Base-by-base conservation (phyloP, 2,797 vertebrate genomes). In the Gymnodraco acuticeps region DNA sequence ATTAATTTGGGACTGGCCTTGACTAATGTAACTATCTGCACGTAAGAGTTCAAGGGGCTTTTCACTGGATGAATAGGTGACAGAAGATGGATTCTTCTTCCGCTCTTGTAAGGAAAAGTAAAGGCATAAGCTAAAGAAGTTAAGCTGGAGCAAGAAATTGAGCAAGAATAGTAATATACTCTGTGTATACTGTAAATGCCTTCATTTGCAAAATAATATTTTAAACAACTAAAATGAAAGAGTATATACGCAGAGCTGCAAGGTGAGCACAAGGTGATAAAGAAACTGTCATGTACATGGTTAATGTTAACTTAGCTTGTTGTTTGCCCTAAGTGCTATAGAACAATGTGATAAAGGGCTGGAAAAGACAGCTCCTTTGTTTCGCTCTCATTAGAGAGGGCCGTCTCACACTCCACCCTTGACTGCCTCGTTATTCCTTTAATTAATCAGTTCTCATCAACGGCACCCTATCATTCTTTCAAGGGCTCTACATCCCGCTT, bases 361-460 rank as follows among this genome's bases (percentile, higher is more conserved):
- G 79, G 70, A 82, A 91, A 93, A 85, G 92, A 90, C 88, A 90
- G 91, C 82, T 92, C 90, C 90, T 93, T 92, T 95, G 92, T 94
- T 93, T 93, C 92, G 87, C 86, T 87, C 90, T 95, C 93, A 95
- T 95, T 95, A 95, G 91, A 91, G 85, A 86, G 90, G 85, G 89
- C 89, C 77, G 83, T 89, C 88, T 92, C 91, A 88, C 91, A 93
- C 88, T 91, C 89, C 91, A 92, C 89, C 91, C 91, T 92, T 90
- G 88, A 94, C 92, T 92, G 91, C 87, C 93, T 94, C 90, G 89
- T 95, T 94, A 94, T 94, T 94, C 92, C 92, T 93, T 94, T 94
- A 93, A 94, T 95, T 93, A 94, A 94, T 95, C 94, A 93, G 91
- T 92, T 95, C 93, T 94, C 91, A 94, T 94, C 94, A 94, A 85